A percentile compares a stretch with the other conserved stretches of the same genome.
phyloP scores from a whole-genome alignment of 2,797 vertebrate genomes.

The Chromobotia macracanthus region DNA sequence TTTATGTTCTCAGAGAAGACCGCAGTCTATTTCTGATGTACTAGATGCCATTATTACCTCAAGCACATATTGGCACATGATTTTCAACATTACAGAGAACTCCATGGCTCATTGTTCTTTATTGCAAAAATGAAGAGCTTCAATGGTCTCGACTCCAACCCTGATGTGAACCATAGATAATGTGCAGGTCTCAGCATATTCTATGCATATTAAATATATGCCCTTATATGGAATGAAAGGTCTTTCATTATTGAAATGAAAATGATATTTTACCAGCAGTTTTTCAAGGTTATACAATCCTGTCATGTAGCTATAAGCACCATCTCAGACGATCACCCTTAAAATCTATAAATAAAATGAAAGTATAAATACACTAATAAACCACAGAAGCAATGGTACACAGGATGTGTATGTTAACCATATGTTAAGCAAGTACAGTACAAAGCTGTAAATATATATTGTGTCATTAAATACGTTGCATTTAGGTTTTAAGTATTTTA shows the following conservation, averaged over 20 bases:
- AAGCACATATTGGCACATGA: neutral
- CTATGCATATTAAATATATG: constrained; percentile 15
- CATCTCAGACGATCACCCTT: neutral
- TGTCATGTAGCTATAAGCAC: neutral
- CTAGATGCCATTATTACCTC: neutral
- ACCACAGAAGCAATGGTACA: neutral
- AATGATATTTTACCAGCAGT: neutral
- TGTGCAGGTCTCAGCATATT: neutral
- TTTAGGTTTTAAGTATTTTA: neutral
- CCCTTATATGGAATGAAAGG: neutral
- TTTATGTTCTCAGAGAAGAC: neutral
- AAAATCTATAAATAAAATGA: neutral
- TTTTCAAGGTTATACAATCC: neutral
- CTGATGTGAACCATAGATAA: constrained; percentile 2
- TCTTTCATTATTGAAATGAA: neutral
- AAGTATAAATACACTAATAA: constrained; percentile 4
- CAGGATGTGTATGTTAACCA: neutral
- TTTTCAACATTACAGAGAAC: neutral
- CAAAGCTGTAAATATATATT: constrained; percentile 9
- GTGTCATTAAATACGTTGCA: neutral
- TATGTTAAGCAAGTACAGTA: constrained; percentile 15
- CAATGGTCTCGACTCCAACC: neutral
- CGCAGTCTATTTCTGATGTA: neutral
- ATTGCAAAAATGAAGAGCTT: neutral
- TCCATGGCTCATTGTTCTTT: neutral